Base-by-base conservation (phyloP, 2,113 vertebrate genomes). In the Campylorhamphus procurvoides region DNA sequence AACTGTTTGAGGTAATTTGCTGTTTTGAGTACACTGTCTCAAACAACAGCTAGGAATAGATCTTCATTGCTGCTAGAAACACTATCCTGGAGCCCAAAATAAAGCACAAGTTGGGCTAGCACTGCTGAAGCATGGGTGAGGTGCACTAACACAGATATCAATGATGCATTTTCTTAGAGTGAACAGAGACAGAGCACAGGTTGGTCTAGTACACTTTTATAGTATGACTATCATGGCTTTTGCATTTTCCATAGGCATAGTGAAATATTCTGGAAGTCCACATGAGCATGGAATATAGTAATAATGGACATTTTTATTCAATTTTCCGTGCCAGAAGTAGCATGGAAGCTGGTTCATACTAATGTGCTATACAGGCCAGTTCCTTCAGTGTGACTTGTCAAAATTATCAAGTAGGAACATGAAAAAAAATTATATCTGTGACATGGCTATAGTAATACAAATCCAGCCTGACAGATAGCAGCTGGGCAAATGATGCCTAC, bases 401-500 rank as follows among this genome's bases (percentile, higher is more conserved):
- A 85, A 96, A 52, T 56, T 56, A 44, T 53, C 40, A 42, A 68
- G 55, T 5, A 84, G 40, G 6, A 94, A 74, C 31, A 49, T 5
- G 9, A 15, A 52, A 62, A 60, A 59, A 49, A 53, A 24, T 2
- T 15, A 7, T 33, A 44, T 7, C 22, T 64, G 12, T 74, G 67
- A 40, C 31, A 55, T 5, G 7, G 39, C 6, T 77, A 11, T 14
- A 88, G 14, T 14, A 80, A 53, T 25, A 33, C 28, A 96, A 90
- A 93, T 47, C 27, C 76, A 83, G 75, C 33, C 89, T 49, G 25
- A 83, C 63, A 90, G 63, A 10, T 49, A 89, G 49, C 53, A 94
- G 67, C 72, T 69, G 53, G 17, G 31, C 53, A 66, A 66, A 59
- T 66, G 55, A 49, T 83, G n/a, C 39, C 37, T 77, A 90, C 24